Evolutionary conservation across 2,888 invertebrate species (phyloP).

Genomic region (Lordiphosa fenestrarum): DNA sequence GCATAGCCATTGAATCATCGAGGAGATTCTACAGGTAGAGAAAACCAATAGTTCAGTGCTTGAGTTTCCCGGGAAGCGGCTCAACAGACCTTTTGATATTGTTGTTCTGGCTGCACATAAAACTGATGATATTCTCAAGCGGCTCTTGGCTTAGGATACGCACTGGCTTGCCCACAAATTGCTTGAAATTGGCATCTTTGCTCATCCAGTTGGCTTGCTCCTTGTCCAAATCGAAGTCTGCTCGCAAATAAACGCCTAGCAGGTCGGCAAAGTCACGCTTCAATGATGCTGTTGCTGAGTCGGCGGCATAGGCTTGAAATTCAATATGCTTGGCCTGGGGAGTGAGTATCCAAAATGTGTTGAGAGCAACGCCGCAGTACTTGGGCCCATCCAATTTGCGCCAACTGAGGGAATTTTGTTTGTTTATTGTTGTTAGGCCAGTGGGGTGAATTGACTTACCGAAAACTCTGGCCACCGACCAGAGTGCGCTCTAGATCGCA

Average conservation of each 20-base stretch:
- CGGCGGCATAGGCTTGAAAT: slow-evolving; percentile 57
- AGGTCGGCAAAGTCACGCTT: slow-evolving; percentile 62
- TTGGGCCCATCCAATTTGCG: no score
- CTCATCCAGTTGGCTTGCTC: no score
- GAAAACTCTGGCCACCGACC: slow-evolving; percentile 92
- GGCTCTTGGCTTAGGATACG: no score
- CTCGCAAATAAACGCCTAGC: slow-evolving; percentile 85
- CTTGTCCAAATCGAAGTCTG: no score
- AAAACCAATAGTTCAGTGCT: neutral
- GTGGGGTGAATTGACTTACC: slow-evolving; percentile 81
- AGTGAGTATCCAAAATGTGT: no score
- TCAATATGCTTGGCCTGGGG: no score
- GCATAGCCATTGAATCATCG: slow-evolving; percentile 95
- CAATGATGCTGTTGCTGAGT: neutral
- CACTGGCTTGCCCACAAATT: slow-evolving; percentile 86
- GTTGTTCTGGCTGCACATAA: slow-evolving; percentile 93
- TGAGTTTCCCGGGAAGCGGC: no score
- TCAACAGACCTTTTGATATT: slow-evolving; percentile 89
- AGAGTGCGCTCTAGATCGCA: slow-evolving; percentile 82
- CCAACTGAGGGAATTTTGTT: neutral
- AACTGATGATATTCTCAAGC: no score
- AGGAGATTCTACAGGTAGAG: slow-evolving; percentile 85
- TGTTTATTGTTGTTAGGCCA: neutral
- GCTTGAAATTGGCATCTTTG: slow-evolving; percentile 85
- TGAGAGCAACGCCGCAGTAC: no score